phyloP scores from a whole-genome alignment of 2,113 vertebrate genomes.

The Tupaia chinensis region DNA sequence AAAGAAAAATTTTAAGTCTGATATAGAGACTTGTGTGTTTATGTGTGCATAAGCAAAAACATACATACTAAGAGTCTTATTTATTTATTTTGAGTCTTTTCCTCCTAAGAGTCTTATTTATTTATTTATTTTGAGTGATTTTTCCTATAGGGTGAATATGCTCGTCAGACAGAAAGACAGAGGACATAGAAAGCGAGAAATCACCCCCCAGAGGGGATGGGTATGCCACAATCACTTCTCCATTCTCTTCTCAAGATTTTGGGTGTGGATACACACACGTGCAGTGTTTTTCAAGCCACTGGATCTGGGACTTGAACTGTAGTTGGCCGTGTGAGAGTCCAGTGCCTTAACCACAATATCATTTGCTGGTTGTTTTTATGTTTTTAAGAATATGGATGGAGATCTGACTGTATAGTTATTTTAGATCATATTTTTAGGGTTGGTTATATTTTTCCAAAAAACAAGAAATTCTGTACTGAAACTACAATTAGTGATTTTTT shows the following conservation, averaged over 20 bases:
- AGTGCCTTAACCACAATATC: too few relatives aligned
- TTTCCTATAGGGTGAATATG: too few relatives aligned
- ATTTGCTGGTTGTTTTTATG: background rate
- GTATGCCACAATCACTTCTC: too few relatives aligned
- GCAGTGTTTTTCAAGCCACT: background rate
- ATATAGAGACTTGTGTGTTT: background rate
- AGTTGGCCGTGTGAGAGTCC: too few relatives aligned
- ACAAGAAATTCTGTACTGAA: background rate
- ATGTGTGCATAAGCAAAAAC: background rate
- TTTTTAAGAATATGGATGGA: slow-evolving; percentile 40
- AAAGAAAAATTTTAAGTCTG: slow-evolving; percentile 12
- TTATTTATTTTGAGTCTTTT: background rate
- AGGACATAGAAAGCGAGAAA: too few relatives aligned
- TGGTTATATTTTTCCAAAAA: slow-evolving; percentile 54
- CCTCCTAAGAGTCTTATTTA: background rate
- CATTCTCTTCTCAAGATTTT: too few relatives aligned
- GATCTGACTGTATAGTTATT: background rate
- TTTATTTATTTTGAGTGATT: too few relatives aligned
- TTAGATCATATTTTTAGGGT: slow-evolving; percentile 26
- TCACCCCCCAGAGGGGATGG: too few relatives aligned
- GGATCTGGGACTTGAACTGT: background rate
- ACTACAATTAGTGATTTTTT: slow-evolving; percentile 15
- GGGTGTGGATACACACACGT: too few relatives aligned
- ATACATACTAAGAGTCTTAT: background rate
- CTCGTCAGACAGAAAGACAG: too few relatives aligned